Evolutionary conservation across 2,113 vertebrate species (phyloP).

Genomic region (Conger conger): DNA sequence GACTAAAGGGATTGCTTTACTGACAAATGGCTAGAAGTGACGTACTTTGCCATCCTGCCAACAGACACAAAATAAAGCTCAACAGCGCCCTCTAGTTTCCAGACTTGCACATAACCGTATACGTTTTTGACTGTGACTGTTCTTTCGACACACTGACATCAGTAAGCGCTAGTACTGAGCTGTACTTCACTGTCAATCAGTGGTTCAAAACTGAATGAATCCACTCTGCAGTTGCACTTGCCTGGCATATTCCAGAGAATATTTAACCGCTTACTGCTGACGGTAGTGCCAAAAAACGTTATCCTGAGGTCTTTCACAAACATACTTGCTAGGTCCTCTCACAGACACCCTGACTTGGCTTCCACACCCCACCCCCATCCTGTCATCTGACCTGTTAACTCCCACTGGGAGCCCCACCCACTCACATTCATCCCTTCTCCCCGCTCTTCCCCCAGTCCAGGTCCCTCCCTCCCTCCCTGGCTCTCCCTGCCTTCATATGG

Average conservation of each 20-base stretch:
- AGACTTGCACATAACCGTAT: not conserved
- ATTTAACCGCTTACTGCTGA: not conserved
- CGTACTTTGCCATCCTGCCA: not conserved
- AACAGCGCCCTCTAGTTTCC: not conserved
- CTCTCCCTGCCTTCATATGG: conserved; percentile 61
- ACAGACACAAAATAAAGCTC: not conserved
- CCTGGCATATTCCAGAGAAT: not conserved
- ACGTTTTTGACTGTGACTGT: not conserved
- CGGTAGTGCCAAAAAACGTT: not conserved
- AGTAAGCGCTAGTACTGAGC: not conserved
- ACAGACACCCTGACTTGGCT: not conserved
- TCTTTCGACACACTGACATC: not conserved
- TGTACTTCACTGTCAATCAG: not conserved
- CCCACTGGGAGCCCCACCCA: not conserved
- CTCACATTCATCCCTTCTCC: not conserved
- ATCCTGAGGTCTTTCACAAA: not conserved
- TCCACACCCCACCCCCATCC: not conserved
- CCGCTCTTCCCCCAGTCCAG: not conserved
- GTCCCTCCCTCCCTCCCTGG: not conserved
- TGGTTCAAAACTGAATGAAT: not conserved
- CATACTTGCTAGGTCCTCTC: not conserved
- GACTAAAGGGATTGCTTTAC: not conserved
- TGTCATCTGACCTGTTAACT: not conserved
- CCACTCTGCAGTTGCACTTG: not conserved
- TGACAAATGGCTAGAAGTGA: not conserved